Percentiles rank a stretch among this genome's conserved stretches.
Evolutionary conservation across 2,888 invertebrate species (phyloP).

Genomic region (Sceliomorpha sp.): DNA sequence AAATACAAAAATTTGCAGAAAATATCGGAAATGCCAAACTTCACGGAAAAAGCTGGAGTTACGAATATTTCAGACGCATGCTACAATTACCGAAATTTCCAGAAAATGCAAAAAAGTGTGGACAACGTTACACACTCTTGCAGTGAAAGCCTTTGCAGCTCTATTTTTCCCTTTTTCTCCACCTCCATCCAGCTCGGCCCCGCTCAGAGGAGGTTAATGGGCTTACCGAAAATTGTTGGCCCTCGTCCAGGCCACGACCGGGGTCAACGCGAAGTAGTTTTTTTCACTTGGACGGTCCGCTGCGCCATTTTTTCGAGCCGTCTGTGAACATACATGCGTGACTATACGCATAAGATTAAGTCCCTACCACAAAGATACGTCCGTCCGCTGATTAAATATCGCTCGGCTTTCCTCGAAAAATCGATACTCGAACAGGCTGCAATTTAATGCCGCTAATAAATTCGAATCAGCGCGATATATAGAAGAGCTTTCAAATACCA

Average conservation of each 20-base stretch:
- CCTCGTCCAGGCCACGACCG: conserved; percentile 54
- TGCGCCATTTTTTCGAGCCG: conserved; percentile 14
- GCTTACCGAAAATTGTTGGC: conserved; percentile 74
- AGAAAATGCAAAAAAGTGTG: conserved; percentile 50
- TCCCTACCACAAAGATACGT: too few species aligned
- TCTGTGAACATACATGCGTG: neutral
- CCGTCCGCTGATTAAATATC: too few species aligned
- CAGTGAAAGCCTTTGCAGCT: conserved; percentile 28
- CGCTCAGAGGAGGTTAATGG: conserved; percentile 69
- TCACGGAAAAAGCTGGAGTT: too few species aligned
- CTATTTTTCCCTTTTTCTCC: conserved; percentile 27
- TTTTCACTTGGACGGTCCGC: conserved; percentile 11
- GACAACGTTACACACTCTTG: conserved; percentile 44
- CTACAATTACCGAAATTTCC: too few species aligned
- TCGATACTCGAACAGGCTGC: too few species aligned
- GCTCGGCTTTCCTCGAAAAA: too few species aligned
- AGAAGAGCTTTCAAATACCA: too few species aligned
- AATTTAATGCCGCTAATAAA: too few species aligned
- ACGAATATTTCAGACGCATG: too few species aligned
- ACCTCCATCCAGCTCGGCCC: conserved; percentile 43
- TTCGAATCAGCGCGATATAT: too few species aligned
- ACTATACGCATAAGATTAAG: conserved; percentile 6
- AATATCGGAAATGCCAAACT: too few species aligned
- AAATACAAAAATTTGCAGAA: too few species aligned
- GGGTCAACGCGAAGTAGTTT: conserved; percentile 36